Evolutionary conservation across 64 coral and sea anemone species (phyloP).

Genomic region (Dendronephthya gigantea): DNA sequence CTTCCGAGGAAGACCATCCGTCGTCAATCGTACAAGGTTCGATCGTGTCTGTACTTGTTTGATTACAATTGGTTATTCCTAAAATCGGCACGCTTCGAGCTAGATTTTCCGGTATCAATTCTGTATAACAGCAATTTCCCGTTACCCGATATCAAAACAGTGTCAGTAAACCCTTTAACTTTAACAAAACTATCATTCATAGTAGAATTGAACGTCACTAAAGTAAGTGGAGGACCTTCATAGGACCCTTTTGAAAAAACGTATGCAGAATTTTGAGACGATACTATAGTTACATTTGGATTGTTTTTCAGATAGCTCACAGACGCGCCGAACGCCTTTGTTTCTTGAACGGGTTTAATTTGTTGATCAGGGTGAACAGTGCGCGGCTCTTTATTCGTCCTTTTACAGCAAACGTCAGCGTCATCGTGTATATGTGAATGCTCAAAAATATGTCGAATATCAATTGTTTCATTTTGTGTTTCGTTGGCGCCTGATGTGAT

Average conservation of each 20-base stretch:
- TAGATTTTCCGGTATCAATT: background rate
- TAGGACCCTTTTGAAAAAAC: background rate
- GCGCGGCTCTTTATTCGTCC: background rate
- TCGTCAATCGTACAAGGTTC: conserved; percentile 20
- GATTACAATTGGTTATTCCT: background rate
- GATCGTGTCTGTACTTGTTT: background rate
- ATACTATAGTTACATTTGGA: background rate
- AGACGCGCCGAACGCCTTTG: background rate
- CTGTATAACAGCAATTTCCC: background rate
- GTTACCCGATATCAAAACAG: background rate
- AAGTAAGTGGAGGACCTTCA: too few species aligned
- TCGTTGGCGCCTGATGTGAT: background rate
- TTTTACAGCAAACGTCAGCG: background rate
- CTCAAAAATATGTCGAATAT: background rate
- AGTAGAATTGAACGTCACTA: background rate
- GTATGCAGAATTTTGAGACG: background rate
- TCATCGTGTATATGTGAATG: background rate
- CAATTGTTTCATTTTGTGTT: background rate
- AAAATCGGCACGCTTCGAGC: background rate
- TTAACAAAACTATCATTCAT: background rate
- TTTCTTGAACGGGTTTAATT: background rate
- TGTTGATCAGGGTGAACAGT: background rate
- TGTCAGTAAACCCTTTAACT: background rate
- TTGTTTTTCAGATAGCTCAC: background rate
- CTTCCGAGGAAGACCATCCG: conserved; percentile 39